phyloP scores from a whole-genome alignment of 23 tunicate species.

The Trididemnum miniatum region DNA sequence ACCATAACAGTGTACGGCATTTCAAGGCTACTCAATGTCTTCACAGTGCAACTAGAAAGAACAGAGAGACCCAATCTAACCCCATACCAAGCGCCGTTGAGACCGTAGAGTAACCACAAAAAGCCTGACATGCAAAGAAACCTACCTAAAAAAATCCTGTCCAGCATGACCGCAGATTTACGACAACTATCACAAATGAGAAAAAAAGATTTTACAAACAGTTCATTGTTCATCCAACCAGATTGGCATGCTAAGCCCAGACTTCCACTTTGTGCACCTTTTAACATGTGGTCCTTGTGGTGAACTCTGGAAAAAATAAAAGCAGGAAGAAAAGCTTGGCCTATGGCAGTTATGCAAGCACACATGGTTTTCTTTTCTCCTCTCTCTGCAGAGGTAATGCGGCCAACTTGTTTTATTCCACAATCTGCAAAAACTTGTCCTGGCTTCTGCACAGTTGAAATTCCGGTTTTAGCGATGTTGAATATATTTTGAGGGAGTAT shows the following conservation, averaged over 20 bases:
- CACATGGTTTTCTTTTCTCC: slow-evolving; percentile 11
- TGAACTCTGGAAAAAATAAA: slow-evolving; percentile 1
- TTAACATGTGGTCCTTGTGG: neutral
- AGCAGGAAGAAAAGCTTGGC: slow-evolving; percentile 1
- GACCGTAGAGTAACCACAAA: too few relatives aligned
- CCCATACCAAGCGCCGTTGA: too few relatives aligned
- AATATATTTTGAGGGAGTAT: neutral
- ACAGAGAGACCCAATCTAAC: too few relatives aligned
- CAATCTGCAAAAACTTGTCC: neutral
- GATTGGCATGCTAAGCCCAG: neutral
- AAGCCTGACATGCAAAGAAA: too few relatives aligned
- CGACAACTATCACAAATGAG: too few relatives aligned
- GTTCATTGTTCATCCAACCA: slow-evolving; percentile 16
- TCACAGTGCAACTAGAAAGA: too few relatives aligned
- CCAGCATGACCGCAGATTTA: too few relatives aligned
- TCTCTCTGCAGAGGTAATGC: neutral
- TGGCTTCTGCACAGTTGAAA: neutral
- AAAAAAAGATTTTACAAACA: slow-evolving; percentile 14
- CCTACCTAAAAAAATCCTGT: too few relatives aligned
- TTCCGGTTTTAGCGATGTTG: neutral
- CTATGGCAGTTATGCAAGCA: slow-evolving; percentile 21
- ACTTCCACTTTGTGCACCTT: slow-evolving; percentile 20
- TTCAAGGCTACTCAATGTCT: too few relatives aligned
- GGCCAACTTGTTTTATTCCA: neutral
- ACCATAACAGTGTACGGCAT: too few relatives aligned